These are phyloP conservation scores for Choreutis nemorana DNA, from an alignment of 2,888 invertebrate genomes.

Conservation along the genomic window DNA sequence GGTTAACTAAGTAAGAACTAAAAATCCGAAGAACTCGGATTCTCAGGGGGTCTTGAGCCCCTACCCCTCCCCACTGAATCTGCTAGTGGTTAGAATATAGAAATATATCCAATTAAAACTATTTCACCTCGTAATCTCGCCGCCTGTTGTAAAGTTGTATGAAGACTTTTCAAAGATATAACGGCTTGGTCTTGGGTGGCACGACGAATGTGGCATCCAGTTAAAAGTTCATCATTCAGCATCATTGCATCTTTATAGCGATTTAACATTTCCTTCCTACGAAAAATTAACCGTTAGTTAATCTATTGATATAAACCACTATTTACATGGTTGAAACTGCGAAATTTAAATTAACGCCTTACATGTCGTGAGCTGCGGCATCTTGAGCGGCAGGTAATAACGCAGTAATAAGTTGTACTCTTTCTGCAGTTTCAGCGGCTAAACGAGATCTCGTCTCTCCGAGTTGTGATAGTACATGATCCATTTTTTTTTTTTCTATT, in stretches of 20 bases:
- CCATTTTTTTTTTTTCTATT: too few species aligned
- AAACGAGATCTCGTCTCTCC: constrained; percentile 77
- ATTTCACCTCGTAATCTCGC: constrained; percentile 84
- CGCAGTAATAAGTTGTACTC: constrained; percentile 71
- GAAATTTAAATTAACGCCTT: too few species aligned
- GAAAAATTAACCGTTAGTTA: constrained; percentile 4
- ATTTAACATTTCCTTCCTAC: constrained; percentile 52
- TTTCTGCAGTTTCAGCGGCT: constrained; percentile 81
- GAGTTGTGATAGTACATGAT: constrained; percentile 69
- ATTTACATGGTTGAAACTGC: too few species aligned
- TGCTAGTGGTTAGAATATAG: too few species aligned
- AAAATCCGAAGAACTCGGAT: too few species aligned
- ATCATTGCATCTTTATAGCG: constrained; percentile 73
- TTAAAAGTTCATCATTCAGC: constrained; percentile 82
- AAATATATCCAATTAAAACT: too few species aligned
- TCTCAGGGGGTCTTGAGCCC: too few species aligned
- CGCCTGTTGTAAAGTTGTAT: constrained; percentile 83
- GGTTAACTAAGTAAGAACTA: too few species aligned
- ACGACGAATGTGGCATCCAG: constrained; percentile 81
- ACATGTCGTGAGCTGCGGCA: constrained; percentile 79
- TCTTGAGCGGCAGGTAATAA: constrained; percentile 79
- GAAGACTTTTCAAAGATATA: constrained; percentile 77
- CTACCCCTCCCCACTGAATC: too few species aligned
- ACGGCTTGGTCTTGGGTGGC: constrained; percentile 84
- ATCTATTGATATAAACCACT: constrained; percentile 2